These are phyloP conservation scores for Gallinago stenura DNA, from an alignment of 2,797 vertebrate species.

Conservation along the genomic window DNA sequence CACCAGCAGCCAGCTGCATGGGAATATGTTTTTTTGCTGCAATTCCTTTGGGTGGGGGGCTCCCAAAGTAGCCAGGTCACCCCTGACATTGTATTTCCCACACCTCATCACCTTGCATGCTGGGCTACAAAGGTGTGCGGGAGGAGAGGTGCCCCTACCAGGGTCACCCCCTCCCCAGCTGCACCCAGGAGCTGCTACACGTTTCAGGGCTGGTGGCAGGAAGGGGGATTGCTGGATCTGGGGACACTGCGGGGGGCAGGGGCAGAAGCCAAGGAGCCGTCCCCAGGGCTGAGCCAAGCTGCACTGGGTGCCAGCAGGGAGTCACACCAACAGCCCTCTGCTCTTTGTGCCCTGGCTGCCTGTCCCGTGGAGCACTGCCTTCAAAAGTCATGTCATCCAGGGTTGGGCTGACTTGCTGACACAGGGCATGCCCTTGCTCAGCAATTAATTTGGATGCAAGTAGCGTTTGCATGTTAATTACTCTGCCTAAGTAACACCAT, in stretches of 20 bases:
- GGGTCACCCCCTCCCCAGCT: not conserved
- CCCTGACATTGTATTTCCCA: not conserved
- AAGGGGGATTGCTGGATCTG: not conserved
- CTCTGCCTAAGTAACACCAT: not conserved
- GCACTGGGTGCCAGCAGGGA: not conserved
- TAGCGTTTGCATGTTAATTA: not conserved
- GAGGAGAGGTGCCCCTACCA: not conserved
- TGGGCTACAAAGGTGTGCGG: fast-evolving
- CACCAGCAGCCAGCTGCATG: not conserved
- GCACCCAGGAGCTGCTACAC: not conserved
- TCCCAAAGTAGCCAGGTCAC: not conserved
- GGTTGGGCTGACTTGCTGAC: not conserved
- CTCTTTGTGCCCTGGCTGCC: not conserved
- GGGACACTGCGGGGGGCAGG: not conserved
- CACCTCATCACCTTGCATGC: not conserved
- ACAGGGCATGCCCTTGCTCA: not conserved
- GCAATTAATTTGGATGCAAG: not conserved
- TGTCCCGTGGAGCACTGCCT: fast-evolving
- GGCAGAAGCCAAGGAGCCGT: not conserved
- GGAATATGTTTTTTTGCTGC: not conserved
- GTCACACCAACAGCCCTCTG: not conserved
- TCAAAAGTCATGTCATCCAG: not conserved
- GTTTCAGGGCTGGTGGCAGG: not conserved
- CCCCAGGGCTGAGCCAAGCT: not conserved
- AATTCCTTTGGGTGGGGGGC: not conserved